phyloP scores from a whole-genome alignment of 1,140 invertebrate genomes.

The Reticulitermes speratus region DNA sequence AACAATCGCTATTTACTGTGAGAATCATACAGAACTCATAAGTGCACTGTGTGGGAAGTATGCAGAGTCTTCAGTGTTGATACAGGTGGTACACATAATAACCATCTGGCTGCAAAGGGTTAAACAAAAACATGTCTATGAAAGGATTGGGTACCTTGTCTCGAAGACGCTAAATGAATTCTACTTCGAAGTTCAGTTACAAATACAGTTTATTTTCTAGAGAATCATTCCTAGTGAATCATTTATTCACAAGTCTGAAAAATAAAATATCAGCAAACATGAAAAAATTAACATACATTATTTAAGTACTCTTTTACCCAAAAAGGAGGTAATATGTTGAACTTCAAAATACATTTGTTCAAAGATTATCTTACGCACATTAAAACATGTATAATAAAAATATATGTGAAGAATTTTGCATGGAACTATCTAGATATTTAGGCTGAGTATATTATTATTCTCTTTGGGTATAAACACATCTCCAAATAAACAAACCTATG shows the following conservation, averaged over 20 bases:
- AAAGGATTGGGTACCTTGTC: background rate
- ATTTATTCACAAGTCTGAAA: slow-evolving; percentile 49
- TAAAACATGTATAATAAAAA: slow-evolving; percentile 49
- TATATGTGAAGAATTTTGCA: slow-evolving; percentile 48
- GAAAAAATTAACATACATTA: slow-evolving; percentile 45
- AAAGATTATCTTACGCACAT: slow-evolving; percentile 45
- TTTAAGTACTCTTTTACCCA: slow-evolving; percentile 44
- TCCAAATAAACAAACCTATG: slow-evolving; percentile 39
- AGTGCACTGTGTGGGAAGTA: too few relatives aligned
- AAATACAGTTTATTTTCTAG: slow-evolving; percentile 39
- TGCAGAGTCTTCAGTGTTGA: too few relatives aligned
- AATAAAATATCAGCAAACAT: slow-evolving; percentile 48
- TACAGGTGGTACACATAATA: too few relatives aligned
- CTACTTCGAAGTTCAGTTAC: slow-evolving; percentile 34
- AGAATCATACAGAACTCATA: too few relatives aligned
- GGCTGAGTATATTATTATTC: slow-evolving; percentile 36
- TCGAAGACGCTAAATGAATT: slow-evolving; percentile 19
- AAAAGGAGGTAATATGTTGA: slow-evolving; percentile 43
- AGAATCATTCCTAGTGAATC: slow-evolving; percentile 42
- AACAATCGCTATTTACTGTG: too few relatives aligned
- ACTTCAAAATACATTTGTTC: slow-evolving; percentile 48
- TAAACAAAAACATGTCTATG: too few relatives aligned
- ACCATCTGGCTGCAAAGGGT: too few relatives aligned
- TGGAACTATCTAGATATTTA: slow-evolving; percentile 44
- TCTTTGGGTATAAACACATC: slow-evolving; percentile 39